Evolutionary conservation across 2,113 vertebrate species (phyloP).

Genomic region (Microtus richardsoni): DNA sequence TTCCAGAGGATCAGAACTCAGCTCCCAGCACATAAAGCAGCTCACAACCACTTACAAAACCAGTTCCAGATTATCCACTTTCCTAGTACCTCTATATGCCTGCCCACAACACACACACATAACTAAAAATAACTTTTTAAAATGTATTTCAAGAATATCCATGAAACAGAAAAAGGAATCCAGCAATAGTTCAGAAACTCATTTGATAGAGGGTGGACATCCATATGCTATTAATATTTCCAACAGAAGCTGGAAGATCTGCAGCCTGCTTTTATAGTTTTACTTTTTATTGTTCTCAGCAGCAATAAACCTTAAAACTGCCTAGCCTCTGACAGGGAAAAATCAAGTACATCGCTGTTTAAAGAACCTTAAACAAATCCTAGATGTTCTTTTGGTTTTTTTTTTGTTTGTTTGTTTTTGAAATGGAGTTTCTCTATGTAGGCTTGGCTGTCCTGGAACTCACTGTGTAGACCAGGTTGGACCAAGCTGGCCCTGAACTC

Average conservation of each 20-base stretch:
- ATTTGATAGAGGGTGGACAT: not conserved
- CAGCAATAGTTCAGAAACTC: not conserved
- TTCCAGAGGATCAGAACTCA: not conserved
- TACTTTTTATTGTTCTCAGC: not conserved
- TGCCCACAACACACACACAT: not conserved
- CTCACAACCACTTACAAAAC: not conserved
- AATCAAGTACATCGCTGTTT: slow-evolving; percentile 6
- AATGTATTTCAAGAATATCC: not conserved
- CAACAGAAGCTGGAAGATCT: not conserved
- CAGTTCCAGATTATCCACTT: not conserved
- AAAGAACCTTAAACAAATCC: not conserved
- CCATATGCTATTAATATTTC: not conserved
- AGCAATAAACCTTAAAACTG: not conserved
- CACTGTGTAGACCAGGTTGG: no score
- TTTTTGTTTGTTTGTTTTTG: no score
- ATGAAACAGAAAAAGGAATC: not conserved
- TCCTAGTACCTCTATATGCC: not conserved
- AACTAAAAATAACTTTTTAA: not conserved
- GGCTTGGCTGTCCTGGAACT: no score
- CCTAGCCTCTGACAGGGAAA: not conserved
- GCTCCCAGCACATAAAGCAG: not conserved
- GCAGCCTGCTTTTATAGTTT: not conserved
- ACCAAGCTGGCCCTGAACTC: no score
- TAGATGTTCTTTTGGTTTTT: not conserved
- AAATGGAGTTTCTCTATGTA: no score